Conservation (phyloP, 2,888 invertebrate species). For the Gymnoscelis rufifasciata region DNA sequence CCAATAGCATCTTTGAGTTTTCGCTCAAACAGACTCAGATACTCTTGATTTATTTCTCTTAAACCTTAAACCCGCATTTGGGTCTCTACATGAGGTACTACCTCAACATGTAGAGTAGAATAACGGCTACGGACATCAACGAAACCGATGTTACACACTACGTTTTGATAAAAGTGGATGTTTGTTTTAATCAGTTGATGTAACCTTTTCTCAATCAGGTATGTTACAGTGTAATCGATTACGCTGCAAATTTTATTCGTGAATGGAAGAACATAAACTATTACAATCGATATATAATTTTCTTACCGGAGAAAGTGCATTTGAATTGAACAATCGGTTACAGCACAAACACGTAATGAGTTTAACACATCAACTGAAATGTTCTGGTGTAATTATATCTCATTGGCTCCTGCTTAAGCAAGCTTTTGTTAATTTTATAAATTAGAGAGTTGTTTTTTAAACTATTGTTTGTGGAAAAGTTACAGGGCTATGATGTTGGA, state of each 20-base stretch:
- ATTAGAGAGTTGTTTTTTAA: conserved; percentile 9
- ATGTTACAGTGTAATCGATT: conserved; percentile 21
- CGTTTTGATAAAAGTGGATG: too few relatives aligned
- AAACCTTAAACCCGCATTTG: too few relatives aligned
- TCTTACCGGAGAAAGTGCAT: conserved; percentile 26
- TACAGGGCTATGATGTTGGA: neutral
- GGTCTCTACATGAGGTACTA: neutral
- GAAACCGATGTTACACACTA: too few relatives aligned
- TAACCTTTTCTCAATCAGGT: conserved; percentile 16
- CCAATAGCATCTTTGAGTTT: conserved; percentile 21
- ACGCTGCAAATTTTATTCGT: conserved; percentile 22
- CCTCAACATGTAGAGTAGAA: too few relatives aligned
- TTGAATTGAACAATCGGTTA: conserved; percentile 27
- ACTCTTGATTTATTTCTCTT: neutral
- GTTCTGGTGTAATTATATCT: conserved; percentile 10
- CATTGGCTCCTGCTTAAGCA: conserved; percentile 13
- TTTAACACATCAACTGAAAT: conserved; percentile 25
- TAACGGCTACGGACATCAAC: too few relatives aligned
- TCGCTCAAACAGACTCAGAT: conserved; percentile 2
- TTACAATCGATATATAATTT: conserved; percentile 26
- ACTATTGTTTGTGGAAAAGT: conserved; percentile 2
- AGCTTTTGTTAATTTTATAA: conserved; percentile 2
- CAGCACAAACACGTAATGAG: conserved; percentile 22
- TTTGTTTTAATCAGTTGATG: too few relatives aligned
- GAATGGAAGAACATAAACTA: conserved; percentile 23